Percentiles rank a stretch among this genome's conserved stretches.
phyloP scores from a whole-genome alignment of 1,140 invertebrate species.

The Grapholita molesta region DNA sequence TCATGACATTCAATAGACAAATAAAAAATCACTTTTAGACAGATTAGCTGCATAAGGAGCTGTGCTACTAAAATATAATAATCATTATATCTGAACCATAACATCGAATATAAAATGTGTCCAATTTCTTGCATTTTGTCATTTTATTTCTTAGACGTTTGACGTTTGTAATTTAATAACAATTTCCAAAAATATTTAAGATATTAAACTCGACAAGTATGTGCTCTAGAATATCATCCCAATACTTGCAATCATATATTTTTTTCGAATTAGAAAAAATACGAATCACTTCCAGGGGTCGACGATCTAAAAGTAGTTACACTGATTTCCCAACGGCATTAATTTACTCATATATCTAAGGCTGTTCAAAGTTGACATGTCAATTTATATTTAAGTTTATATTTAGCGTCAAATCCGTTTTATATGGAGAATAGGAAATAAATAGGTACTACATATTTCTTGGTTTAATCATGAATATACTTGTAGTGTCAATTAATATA shows the following conservation, averaged over 20 bases:
- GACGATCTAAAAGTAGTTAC: background rate
- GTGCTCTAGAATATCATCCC: background rate
- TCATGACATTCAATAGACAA: too few species aligned
- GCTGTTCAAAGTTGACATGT: background rate
- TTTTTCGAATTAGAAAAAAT: background rate
- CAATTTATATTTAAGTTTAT: background rate
- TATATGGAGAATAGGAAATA: too few species aligned
- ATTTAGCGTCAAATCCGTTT: background rate
- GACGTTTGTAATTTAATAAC: background rate
- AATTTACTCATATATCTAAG: background rate
- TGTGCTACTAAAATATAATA: too few species aligned
- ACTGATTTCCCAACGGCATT: background rate
- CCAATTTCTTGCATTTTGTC: too few species aligned
- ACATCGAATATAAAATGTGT: background rate
- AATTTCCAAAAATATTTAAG: background rate
- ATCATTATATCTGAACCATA: too few species aligned
- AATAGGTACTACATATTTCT: too few species aligned
- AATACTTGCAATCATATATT: background rate
- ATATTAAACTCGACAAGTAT: background rate
- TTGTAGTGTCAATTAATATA: too few species aligned
- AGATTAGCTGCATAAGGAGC: too few species aligned
- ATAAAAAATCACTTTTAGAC: too few species aligned
- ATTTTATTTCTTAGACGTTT: too few species aligned
- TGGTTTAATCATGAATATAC: too few species aligned
- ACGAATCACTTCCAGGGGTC: background rate